Percentiles rank a stretch among this genome's conserved stretches.
phyloP scores from a whole-genome alignment of 2,888 invertebrate species.

The Heliconius sara region DNA sequence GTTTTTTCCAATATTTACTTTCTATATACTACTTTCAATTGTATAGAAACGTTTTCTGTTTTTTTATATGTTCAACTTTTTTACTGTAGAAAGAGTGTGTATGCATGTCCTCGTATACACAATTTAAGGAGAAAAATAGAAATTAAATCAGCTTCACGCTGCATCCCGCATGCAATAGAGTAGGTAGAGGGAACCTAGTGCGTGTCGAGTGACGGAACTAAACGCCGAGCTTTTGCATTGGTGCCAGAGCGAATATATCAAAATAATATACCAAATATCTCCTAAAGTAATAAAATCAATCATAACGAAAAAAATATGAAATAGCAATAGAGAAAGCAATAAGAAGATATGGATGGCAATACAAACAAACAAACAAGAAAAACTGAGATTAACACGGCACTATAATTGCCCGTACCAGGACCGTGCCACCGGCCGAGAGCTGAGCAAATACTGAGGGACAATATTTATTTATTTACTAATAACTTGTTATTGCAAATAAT shows the following conservation, averaged over 20 bases:
- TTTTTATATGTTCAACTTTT: too few relatives aligned
- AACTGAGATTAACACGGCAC: slow-evolving; percentile 68
- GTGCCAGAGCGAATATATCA: background rate
- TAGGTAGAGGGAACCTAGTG: too few relatives aligned
- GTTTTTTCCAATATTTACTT: background rate
- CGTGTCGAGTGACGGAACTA: too few relatives aligned
- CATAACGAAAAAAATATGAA: slow-evolving; percentile 38
- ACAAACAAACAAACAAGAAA: slow-evolving; percentile 63
- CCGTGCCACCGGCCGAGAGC: slow-evolving; percentile 69
- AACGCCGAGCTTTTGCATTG: too few relatives aligned
- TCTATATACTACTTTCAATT: too few relatives aligned
- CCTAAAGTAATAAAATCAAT: slow-evolving; percentile 12
- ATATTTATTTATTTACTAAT: slow-evolving; percentile 83
- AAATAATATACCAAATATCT: background rate
- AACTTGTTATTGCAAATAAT: slow-evolving; percentile 75
- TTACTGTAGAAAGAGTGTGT: too few relatives aligned
- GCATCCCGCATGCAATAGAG: too few relatives aligned
- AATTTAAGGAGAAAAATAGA: too few relatives aligned
- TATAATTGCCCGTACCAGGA: slow-evolving; percentile 77
- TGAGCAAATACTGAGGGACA: slow-evolving; percentile 73
- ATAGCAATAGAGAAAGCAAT: slow-evolving; percentile 56
- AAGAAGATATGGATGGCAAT: slow-evolving; percentile 53
- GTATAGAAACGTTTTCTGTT: too few relatives aligned
- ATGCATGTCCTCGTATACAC: too few relatives aligned
- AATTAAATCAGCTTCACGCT: too few relatives aligned